A percentile compares a stretch with the other conserved stretches of the same genome.
Evolutionary conservation across 2,797 vertebrate species (phyloP).

Genomic region (Intellagama lesueurii): DNA sequence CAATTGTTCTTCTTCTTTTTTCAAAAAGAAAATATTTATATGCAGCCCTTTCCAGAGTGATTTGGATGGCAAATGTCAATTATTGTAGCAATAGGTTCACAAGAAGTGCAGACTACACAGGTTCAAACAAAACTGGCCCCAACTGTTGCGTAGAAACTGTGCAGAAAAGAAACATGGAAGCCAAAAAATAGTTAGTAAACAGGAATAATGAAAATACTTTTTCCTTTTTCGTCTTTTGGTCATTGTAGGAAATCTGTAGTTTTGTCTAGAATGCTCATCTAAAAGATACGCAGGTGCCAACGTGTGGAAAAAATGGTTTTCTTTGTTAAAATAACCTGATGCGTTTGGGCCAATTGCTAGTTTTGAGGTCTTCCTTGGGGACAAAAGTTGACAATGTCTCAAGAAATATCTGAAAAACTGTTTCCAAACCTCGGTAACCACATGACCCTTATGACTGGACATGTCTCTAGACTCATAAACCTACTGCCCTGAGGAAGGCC

Average conservation of each 20-base stretch:
- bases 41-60: not conserved
- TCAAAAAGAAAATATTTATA: not conserved
- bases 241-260: not conserved
- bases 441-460: too few relatives aligned
- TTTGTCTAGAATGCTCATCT: not conserved
- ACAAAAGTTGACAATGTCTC: too few relatives aligned
- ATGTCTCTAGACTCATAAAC: too few relatives aligned
- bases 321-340: too few relatives aligned
- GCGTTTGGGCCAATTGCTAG: too few relatives aligned
- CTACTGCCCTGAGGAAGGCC: too few relatives aligned
- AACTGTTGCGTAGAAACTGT: not conserved
- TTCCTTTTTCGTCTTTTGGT: not conserved
- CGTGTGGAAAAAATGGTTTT: too few relatives aligned
- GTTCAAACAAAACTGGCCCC: not conserved
- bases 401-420: too few relatives aligned
- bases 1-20: conserved; percentile 9
- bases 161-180: not conserved
- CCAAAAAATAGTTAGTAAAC: not conserved
- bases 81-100: conserved; percentile 2
- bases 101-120: not conserved
- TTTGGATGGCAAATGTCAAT: not conserved
- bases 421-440: too few relatives aligned
- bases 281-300: too few relatives aligned
- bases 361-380: too few relatives aligned
- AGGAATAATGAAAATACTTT: not conserved